A percentile compares a stretch with the other conserved stretches of the same genome.
Conservation (phyloP, 2,797 vertebrate species). For the Myioborus melanocephalus region DNA sequence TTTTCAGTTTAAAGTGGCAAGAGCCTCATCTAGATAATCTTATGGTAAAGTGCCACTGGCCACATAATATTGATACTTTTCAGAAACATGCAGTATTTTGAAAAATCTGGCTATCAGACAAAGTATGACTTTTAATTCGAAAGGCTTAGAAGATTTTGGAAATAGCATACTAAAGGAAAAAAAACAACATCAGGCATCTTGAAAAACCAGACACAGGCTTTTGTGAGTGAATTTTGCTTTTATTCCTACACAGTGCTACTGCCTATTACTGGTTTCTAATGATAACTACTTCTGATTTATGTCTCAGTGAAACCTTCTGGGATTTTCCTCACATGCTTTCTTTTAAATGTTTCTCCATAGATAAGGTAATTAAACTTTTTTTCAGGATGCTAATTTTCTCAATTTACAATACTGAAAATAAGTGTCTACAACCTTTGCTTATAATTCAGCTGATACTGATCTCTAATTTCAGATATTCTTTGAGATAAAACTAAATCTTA, state of each 20-base stretch:
- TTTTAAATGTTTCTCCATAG: neutral
- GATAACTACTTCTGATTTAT: neutral
- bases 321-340: neutral
- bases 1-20: neutral
- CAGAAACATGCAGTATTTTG: neutral
- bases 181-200: neutral
- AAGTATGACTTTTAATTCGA: neutral
- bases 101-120: neutral
- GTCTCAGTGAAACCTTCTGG: neutral
- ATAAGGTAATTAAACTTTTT: neutral
- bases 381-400: neutral
- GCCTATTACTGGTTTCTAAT: neutral
- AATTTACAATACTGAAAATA: neutral
- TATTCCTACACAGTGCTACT: neutral
- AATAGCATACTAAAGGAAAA: neutral
- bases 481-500: neutral
- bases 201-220: neutral
- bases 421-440: neutral
- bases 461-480: neutral
- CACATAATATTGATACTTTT: neutral
- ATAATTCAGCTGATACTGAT: neutral
- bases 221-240: neutral
- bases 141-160: neutral
- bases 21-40: neutral
- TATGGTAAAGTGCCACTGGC: neutral